Percentiles rank a stretch among this genome's conserved stretches.
Evolutionary conservation across 2,888 invertebrate genomes (phyloP).

Genomic region (Hypsopygia costalis): DNA sequence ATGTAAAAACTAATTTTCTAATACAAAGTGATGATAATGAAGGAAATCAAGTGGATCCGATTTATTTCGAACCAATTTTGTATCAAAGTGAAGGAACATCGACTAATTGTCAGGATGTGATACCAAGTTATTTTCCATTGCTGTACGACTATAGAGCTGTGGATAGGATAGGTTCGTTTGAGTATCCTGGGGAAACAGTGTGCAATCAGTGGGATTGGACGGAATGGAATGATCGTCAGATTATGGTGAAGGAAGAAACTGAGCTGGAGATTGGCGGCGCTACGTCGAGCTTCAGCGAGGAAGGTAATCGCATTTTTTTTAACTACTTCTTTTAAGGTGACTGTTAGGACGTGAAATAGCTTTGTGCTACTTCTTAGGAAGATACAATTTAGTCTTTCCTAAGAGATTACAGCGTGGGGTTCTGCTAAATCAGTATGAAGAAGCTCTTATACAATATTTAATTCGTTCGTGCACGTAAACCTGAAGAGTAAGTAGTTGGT

Average conservation of each 20-base stretch:
- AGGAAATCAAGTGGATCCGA: slow-evolving; percentile 18
- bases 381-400: no score
- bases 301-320: slow-evolving; percentile 32
- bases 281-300: slow-evolving; percentile 37
- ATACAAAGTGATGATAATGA: slow-evolving; percentile 27
- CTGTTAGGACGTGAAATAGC: no score
- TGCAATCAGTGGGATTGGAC: slow-evolving; percentile 34
- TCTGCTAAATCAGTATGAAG: no score
- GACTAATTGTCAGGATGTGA: slow-evolving; percentile 25
- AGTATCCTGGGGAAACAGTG: slow-evolving; percentile 13
- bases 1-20: slow-evolving; percentile 32
- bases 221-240: slow-evolving; percentile 36
- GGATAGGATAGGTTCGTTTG: slow-evolving; percentile 18
- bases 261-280: slow-evolving; percentile 26
- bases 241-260: slow-evolving; percentile 48
- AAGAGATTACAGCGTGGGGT: no score
- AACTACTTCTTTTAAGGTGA: no score
- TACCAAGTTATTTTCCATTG: slow-evolving; percentile 45
- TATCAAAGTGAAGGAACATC: slow-evolving; percentile 21
- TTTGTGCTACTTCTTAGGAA: no score
- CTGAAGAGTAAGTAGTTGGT: no score
- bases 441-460: no score
- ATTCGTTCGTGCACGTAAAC: no score
- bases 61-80: slow-evolving; percentile 17
- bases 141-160: slow-evolving; percentile 45